A percentile compares a stretch with the other conserved stretches of the same genome.
Conservation (phyloP, 2,797 vertebrate genomes). For the Knipowitschia caucasica region DNA sequence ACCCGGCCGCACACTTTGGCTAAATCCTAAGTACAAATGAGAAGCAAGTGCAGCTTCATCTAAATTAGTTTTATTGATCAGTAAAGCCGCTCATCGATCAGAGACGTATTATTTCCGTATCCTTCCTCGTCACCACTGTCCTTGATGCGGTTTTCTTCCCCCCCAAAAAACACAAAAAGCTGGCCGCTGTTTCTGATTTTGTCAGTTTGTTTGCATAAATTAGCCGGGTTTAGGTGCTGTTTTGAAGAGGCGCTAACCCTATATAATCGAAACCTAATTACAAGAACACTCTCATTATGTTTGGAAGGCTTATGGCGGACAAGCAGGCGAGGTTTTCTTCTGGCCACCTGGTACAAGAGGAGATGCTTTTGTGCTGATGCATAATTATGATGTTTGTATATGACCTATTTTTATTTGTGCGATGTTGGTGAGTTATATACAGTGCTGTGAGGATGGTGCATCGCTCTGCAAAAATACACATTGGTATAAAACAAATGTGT, state of each 20-base stretch:
- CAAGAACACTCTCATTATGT: constrained; percentile 25
- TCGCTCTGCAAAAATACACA: background rate
- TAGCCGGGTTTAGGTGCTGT: background rate
- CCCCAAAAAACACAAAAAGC: constrained; percentile 12
- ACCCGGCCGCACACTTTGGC: background rate
- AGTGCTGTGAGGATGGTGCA: background rate
- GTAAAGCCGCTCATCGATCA: constrained; percentile 15
- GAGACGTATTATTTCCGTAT: constrained; percentile 22
- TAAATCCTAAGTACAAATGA: constrained; percentile 21
- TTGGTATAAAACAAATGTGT: background rate
- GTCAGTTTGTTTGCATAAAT: constrained; percentile 8
- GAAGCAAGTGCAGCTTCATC: constrained; percentile 17
- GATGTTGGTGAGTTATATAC: background rate
- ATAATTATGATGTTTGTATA: background rate
- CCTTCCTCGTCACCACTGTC: background rate
- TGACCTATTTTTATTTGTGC: background rate
- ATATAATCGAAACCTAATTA: constrained; percentile 45
- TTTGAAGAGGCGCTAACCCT: constrained; percentile 10
- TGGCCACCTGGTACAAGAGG: background rate
- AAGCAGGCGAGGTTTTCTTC: background rate
- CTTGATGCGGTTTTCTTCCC: constrained; percentile 16
- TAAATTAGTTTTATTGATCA: constrained; percentile 52
- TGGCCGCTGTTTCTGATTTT: constrained; percentile 7
- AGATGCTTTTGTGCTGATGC: background rate
- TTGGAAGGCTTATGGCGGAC: constrained; percentile 16